Evolutionary conservation across 2,888 invertebrate species (phyloP).

Genomic region (Belgica antarctica): DNA sequence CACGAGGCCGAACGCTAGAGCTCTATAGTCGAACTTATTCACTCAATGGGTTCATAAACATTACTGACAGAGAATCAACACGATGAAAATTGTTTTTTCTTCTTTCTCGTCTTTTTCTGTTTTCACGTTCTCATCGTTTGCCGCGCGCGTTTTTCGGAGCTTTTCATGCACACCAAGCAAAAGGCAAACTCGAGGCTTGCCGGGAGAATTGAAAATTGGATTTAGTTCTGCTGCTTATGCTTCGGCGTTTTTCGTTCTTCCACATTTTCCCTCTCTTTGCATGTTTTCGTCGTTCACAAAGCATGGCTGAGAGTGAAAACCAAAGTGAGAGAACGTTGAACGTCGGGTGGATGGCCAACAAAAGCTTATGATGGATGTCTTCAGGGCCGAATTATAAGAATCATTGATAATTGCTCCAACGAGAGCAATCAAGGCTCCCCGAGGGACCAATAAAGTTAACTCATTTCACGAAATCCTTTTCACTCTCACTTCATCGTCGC

Average conservation of each 20-base stretch:
- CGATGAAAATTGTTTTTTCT: conserved; percentile 42
- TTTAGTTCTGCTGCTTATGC: background rate
- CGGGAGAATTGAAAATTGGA: conserved; percentile 26
- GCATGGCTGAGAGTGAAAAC: background rate
- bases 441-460: conserved; percentile 1
- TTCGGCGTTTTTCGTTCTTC: conserved; percentile 6
- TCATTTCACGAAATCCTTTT: background rate
- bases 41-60: conserved; percentile 44
- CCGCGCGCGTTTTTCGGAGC: conserved; percentile 32
- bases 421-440: background rate
- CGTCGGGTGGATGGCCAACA: too few relatives aligned
- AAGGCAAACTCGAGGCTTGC: background rate
- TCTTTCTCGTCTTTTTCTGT: conserved; percentile 34
- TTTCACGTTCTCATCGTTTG: conserved; percentile 17
- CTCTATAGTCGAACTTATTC: conserved; percentile 35
- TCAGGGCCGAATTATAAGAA: background rate
- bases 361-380: conserved; percentile 7
- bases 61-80: conserved; percentile 44
- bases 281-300: background rate
- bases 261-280: background rate
- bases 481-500: background rate
- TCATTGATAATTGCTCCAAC: background rate
- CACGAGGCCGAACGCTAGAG: conserved; percentile 3
- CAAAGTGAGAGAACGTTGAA: background rate
- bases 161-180: conserved; percentile 25